Evolutionary conservation across 2,888 invertebrate genomes (phyloP), one percentile per base, ranked within the genome.

Genomic region (Platerodrilus igneus): DNA sequence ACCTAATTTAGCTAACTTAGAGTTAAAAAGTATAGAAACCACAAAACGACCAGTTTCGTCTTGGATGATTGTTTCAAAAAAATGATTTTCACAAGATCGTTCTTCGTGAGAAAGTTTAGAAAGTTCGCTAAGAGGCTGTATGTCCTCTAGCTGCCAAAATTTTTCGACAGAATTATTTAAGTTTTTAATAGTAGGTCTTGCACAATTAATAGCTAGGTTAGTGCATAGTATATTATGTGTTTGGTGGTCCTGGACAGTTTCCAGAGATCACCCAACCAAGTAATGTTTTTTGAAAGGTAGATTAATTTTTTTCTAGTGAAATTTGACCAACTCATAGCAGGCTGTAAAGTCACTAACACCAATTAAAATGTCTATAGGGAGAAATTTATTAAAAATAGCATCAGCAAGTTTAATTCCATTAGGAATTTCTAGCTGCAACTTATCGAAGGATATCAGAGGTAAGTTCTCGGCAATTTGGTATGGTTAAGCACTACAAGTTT

Each of bases 1-100:
- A 2, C 42, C 42, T 11, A 37, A 27, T 11, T 19, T 3, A 1
- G 19, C 2, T 21, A 30, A 14, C 2, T 30, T 15, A 2, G 18
- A 20, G 11, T 38, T 42, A 15, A 42, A 42, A 1, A 34, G 42
- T 7, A 42, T 30, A 3, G 31, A 20, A 10, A 38, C 33, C 0
- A 19, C 13, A 11, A 38, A 33, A 5, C 26, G 10, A 2, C 42
- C 42, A 8, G 16, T 7, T 2, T 18, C 2, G 4, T 38, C 19
- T 2, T 14, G 33, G 8, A 7, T 3, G 1, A 25, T 10, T 7
- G 28, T 42, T 7, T 18, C 4, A 7, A 16, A 10, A 23, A 42
- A 42, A 15, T 38, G 37, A 6, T 27, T 15, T 23, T 42, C 34
- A 14, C 42, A 42, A 18, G 27, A 31, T 7, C 19, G n/a, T 19